Base-by-base conservation (phyloP, 2,113 vertebrate species). In the Prunella himalayana region DNA sequence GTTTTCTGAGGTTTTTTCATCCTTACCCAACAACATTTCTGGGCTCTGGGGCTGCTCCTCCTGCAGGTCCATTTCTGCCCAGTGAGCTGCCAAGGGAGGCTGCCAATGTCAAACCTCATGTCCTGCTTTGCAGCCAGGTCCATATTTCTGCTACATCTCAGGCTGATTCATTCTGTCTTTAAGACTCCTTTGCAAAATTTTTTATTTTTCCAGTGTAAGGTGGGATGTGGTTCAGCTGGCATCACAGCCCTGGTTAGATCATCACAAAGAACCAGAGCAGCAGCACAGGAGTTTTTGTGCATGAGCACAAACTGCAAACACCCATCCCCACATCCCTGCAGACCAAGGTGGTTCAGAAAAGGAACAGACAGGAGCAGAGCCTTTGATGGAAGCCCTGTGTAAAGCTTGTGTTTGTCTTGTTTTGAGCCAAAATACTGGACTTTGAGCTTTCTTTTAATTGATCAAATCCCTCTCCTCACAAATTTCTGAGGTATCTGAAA, bases 41-140 rank as follows among this genome's bases (percentile, higher is more conserved):
- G 64, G n/a, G 23, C n/a, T 83, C 83, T 50, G 76, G 31, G 65
- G 31, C 65, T 82, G 20, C 85, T 61, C 18, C 31, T 88, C 68
- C 68, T 80, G 7, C 16, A 50, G 31, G 4, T 27, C 19, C 7
- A 5, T 57, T 88, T 87, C 53, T 75, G 42, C 64, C 60, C 30
- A 24, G 30, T 20, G 56, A 39, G 39, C 56, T 84, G 64, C 37
- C 25, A 73, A 8, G 18, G 57, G 59, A 33, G 50, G 39, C 60
- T 75, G 72, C 18, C 31, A 50, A 35, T 7, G 39, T 31, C 23
- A 10, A 15, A 33, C 5, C 0, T 18, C n/a, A 18, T 0, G 6
- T 33, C 57, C 70, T 82, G 61, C 44, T 88, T 28, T 68, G 35
- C 65, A 63, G 37, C 21, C 60, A 84, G 30, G 37, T 59, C 51